Percentiles rank a stretch among this genome's conserved stretches.
Evolutionary conservation across 1,140 invertebrate genomes (phyloP).

Genomic region (Megalopta genalis): DNA sequence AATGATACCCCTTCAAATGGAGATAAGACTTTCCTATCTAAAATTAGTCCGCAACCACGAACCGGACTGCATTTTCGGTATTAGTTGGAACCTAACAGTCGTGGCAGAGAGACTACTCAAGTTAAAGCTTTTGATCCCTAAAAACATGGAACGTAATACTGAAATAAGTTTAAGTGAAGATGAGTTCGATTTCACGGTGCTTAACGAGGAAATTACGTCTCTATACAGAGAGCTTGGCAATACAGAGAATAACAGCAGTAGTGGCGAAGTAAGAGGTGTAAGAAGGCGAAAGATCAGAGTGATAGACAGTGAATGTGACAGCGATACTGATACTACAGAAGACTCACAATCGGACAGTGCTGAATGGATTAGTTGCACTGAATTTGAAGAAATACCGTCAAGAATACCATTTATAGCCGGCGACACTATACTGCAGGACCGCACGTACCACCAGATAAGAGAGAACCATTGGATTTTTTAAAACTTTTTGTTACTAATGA

Average conservation of each 20-base stretch:
- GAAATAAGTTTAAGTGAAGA: slow-evolving; percentile 41
- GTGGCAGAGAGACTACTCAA: slow-evolving; percentile 14
- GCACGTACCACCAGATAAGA: slow-evolving; percentile 2
- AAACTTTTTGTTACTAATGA: slow-evolving; percentile 44
- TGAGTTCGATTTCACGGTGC: slow-evolving; percentile 33
- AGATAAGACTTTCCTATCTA: slow-evolving; percentile 26
- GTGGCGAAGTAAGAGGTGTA: too few species aligned
- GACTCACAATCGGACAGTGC: slow-evolving; percentile 32
- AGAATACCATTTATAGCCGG: slow-evolving; percentile 43
- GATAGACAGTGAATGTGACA: slow-evolving; percentile 42
- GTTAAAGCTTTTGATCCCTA: slow-evolving; percentile 39
- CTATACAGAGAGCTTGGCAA: slow-evolving; percentile 34
- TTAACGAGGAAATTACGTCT: slow-evolving; percentile 38
- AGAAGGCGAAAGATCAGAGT: slow-evolving; percentile 34
- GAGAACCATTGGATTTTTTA: slow-evolving; percentile 9
- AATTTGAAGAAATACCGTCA: slow-evolving; percentile 33
- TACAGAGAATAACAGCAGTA: slow-evolving; percentile 28
- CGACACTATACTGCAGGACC: slow-evolving; percentile 32
- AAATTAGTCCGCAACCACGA: slow-evolving; percentile 26
- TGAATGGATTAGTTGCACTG: slow-evolving; percentile 30
- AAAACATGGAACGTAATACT: slow-evolving; percentile 28
- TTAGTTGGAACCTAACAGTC: slow-evolving; percentile 35
- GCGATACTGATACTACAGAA: slow-evolving; percentile 31
- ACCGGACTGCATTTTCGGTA: slow-evolving; percentile 24
- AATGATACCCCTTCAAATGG: slow-evolving; percentile 18